Conservation (phyloP, 2,888 invertebrate genomes). For the Apotomis turbidana region DNA sequence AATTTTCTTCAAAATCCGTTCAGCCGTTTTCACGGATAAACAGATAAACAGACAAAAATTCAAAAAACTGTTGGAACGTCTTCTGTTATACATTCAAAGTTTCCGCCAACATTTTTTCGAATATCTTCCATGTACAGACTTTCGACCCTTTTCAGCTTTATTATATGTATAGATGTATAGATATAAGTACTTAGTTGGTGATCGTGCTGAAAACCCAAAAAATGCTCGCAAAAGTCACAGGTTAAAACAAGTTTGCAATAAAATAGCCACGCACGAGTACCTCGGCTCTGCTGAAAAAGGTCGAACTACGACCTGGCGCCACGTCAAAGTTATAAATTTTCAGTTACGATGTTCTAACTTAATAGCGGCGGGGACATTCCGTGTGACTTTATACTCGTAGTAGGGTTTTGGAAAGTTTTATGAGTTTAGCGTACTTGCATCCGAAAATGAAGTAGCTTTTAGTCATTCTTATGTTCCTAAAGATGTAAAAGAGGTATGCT, state of each 20-base stretch:
- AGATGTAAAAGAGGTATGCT: no score
- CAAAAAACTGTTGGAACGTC: no score
- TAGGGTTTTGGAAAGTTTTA: constrained; percentile 13
- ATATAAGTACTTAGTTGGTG: no score
- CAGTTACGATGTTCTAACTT: constrained; percentile 36
- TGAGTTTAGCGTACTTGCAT: neutral
- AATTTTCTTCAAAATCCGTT: no score
- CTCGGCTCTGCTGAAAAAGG: constrained; percentile 27
- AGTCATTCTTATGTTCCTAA: no score
- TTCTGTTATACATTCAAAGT: no score
- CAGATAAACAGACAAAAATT: no score
- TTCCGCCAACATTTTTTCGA: no score
- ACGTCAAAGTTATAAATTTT: constrained; percentile 40
- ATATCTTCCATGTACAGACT: no score
- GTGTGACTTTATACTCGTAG: constrained; percentile 3
- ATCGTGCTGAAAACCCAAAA: neutral
- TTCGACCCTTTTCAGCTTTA: no score
- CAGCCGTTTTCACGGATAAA: no score
- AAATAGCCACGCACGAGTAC: constrained; percentile 27
- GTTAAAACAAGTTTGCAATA: constrained; percentile 12
- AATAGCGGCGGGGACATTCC: constrained; percentile 24
- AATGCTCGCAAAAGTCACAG: neutral
- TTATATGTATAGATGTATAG: no score
- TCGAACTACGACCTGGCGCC: constrained; percentile 34
- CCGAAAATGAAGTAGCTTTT: neutral